phyloP scores from a whole-genome alignment of 2,888 invertebrate genomes.

The Protonemura montana region DNA sequence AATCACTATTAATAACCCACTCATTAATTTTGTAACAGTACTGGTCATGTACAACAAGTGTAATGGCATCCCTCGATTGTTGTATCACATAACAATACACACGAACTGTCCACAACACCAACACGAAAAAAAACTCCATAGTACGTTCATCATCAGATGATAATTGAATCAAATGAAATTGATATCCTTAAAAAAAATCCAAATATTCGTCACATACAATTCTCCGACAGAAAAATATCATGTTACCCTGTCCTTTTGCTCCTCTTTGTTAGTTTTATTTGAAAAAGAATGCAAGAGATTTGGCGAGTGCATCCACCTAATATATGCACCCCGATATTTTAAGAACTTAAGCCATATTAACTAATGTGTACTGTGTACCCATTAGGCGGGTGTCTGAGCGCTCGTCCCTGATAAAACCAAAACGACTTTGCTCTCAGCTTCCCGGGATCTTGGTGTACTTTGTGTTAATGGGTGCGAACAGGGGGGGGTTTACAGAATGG shows the following conservation, averaged over 20 bases:
- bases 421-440: background rate
- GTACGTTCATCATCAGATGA: background rate
- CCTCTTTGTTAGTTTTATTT: background rate
- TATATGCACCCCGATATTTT: background rate
- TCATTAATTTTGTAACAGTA: background rate
- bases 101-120: background rate
- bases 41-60: too few species aligned
- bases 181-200: background rate
- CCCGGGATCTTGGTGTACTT: slow-evolving; percentile 1
- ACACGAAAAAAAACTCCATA: background rate
- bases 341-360: slow-evolving; percentile 24
- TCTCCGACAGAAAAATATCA: background rate
- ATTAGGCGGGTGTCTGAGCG: background rate
- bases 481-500: background rate
- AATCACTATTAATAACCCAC: slow-evolving; percentile 2
- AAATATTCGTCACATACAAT: background rate
- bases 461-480: slow-evolving; percentile 34
- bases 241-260: background rate
- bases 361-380: background rate
- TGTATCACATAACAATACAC: background rate
- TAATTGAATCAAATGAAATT: background rate
- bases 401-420: background rate
- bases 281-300: background rate
- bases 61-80: background rate
- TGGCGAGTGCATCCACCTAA: background rate